Percentiles rank a stretch among this genome's conserved stretches.
Evolutionary conservation across 2,888 invertebrate genomes (phyloP).

Genomic region (Standfussiana lucernea): DNA sequence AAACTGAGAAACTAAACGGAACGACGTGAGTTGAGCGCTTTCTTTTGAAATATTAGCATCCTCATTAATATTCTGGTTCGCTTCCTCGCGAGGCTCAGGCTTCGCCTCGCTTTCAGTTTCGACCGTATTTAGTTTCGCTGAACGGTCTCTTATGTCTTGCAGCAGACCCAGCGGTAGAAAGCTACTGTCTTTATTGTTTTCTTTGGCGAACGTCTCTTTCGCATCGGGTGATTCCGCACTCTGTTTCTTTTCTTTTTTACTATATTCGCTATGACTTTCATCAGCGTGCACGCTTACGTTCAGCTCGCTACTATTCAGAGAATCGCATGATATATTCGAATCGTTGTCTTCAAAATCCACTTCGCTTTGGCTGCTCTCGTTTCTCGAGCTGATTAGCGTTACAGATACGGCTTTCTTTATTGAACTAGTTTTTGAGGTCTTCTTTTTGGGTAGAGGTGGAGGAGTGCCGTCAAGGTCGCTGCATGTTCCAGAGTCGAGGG

Average conservation of each 20-base stretch:
- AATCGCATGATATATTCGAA: conserved; percentile 95
- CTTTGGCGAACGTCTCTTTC: conserved; percentile 80
- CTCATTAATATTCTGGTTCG: conserved; percentile 87
- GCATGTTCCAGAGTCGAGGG: conserved; percentile 96
- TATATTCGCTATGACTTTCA: conserved; percentile 86
- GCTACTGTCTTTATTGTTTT: conserved; percentile 83
- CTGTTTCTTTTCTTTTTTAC: conserved; percentile 85
- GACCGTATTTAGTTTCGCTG: conserved; percentile 87
- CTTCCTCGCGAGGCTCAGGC: conserved; percentile 80
- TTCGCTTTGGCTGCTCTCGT: conserved; percentile 92
- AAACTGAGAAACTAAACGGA: conserved; percentile 89
- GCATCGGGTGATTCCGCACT: conserved; percentile 79
- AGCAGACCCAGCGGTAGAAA: conserved; percentile 92
- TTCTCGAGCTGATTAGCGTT: conserved; percentile 90
- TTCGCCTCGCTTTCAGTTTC: conserved; percentile 85
- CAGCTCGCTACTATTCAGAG: conserved; percentile 93
- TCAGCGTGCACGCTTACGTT: conserved; percentile 89
- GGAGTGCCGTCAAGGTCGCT: conserved; percentile 95
- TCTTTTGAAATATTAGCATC: conserved; percentile 87
- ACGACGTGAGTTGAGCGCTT: conserved; percentile 88
- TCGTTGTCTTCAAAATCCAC: conserved; percentile 94
- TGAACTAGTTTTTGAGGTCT: conserved; percentile 88
- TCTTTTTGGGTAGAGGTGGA: conserved; percentile 93
- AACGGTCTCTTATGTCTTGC: conserved; percentile 93
- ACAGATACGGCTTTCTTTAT: conserved; percentile 90